These are phyloP conservation scores for Heliconius ismenius DNA, from an alignment of 2,888 invertebrate genomes.

Conservation along the genomic window DNA sequence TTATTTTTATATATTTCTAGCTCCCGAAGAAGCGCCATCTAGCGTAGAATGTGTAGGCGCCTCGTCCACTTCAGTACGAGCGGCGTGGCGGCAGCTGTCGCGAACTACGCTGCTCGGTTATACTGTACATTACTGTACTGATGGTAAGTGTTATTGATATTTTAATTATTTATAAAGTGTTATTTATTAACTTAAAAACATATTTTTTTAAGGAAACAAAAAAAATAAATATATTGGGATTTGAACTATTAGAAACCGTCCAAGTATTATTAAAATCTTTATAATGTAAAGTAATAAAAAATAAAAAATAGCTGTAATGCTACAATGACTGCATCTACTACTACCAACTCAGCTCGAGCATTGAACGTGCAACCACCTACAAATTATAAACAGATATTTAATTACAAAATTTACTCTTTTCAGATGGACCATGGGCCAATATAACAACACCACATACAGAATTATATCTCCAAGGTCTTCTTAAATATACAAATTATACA, in stretches of 20 bases:
- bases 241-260: no score
- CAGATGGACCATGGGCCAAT: conserved; percentile 72
- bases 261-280: no score
- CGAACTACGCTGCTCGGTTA: conserved; percentile 90
- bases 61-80: conserved; percentile 88
- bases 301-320: no score
- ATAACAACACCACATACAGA: conserved; percentile 87
- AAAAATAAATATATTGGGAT: no score
- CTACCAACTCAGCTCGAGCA: neutral
- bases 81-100: conserved; percentile 88
- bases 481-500: conserved; percentile 93
- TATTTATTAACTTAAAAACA: no score
- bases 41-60: conserved; percentile 88
- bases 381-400: neutral
- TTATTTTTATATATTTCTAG: conserved; percentile 63
- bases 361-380: neutral
- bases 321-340: neutral
- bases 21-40: conserved; percentile 89
- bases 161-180: neutral
- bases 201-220: no score
- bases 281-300: no score
- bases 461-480: conserved; percentile 88
- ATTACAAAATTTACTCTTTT: conserved; percentile 36
- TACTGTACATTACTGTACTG: conserved; percentile 88
- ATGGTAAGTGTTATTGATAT: conserved; percentile 55